Conservation (phyloP, 2,113 vertebrate genomes). For the sheep (Ovis aries) region ARS-UI_Ramb_v3.0 NC_056063.1:72926501-72927000, state of each 20-base stretch:
- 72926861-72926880: too few relatives aligned
- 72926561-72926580: neutral
- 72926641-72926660: neutral
- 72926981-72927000: neutral
- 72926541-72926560: accelerated
- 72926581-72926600: neutral
- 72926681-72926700: neutral
- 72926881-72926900: too few relatives aligned
- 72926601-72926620: neutral
- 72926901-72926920: too few relatives aligned
- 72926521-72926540: accelerated
- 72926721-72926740: neutral
- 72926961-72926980: neutral
- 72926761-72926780: too few relatives aligned
- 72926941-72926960: too few relatives aligned
- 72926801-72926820: too few relatives aligned
- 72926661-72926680: neutral
- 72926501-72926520: neutral
- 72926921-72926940: accelerated
- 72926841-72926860: too few relatives aligned
- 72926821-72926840: too few relatives aligned
- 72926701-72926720: neutral
- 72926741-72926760: neutral
- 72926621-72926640: neutral
- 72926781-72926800: accelerated